Evolutionary conservation across 2,113 vertebrate genomes (phyloP).

Genomic region (Esox niger): DNA sequence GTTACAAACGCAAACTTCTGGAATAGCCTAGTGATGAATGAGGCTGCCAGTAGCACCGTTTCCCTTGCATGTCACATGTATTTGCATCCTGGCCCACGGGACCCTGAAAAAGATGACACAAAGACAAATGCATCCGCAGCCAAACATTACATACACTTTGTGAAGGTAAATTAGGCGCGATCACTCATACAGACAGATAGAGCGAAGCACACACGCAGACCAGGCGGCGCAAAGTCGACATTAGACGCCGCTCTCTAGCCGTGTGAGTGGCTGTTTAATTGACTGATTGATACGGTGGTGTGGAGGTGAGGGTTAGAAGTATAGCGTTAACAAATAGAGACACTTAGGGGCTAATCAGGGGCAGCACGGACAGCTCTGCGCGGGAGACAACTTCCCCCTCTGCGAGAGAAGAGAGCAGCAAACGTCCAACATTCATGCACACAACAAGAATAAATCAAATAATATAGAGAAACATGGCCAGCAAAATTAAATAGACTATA

Average conservation of each 20-base stretch:
- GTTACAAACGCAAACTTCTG: neutral
- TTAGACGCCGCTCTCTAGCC: conserved; percentile 52
- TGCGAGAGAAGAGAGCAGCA: neutral
- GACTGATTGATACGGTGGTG: conserved; percentile 75
- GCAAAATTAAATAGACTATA: too few species aligned
- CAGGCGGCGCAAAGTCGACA: conserved; percentile 36
- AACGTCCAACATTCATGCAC: neutral
- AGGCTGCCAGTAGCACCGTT: neutral
- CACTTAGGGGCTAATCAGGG: conserved; percentile 73
- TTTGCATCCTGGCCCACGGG: neutral
- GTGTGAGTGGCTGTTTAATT: conserved; percentile 75
- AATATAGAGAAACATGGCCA: too few species aligned
- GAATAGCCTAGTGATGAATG: neutral
- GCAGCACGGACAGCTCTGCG: conserved; percentile 57
- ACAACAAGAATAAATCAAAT: too few species aligned
- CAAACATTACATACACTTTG: conserved; percentile 23
- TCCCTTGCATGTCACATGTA: conserved; percentile 7
- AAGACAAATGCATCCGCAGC: conserved; percentile 32
- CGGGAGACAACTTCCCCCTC: conserved; percentile 24
- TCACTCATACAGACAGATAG: conserved; percentile 34
- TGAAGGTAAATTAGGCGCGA: conserved; percentile 45
- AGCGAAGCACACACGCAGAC: conserved; percentile 37
- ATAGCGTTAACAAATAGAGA: conserved; percentile 72
- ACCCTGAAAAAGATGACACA: conserved; percentile 25
- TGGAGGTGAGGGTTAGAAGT: conserved; percentile 69